Conservation (phyloP, 64 coral and sea anemone species). For the Montipora efflorescens region DNA sequence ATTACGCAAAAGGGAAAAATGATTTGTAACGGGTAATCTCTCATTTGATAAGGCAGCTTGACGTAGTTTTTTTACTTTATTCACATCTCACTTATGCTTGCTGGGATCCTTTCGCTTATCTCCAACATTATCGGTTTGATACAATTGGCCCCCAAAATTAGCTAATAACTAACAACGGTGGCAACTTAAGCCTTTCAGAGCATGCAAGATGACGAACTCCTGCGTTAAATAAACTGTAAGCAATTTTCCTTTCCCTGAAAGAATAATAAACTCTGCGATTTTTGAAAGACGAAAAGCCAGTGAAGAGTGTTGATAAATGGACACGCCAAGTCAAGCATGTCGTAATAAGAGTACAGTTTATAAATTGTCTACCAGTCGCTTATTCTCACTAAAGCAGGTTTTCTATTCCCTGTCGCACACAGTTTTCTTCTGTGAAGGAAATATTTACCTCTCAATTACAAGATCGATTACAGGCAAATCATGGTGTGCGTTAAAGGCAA, state of each 20-base stretch:
- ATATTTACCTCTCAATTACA: slow-evolving; percentile 12
- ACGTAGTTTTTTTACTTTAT: no score
- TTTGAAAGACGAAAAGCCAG: neutral
- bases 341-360: neutral
- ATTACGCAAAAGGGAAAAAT: no score
- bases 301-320: neutral
- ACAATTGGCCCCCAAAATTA: no score
- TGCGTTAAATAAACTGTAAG: no score
- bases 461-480: neutral
- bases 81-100: no score
- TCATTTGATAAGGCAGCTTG: no score
- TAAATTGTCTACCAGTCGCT: slow-evolving; percentile 12
- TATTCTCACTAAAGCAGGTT: slow-evolving; percentile 2
- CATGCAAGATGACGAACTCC: no score
- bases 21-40: no score
- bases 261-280: neutral
- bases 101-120: no score
- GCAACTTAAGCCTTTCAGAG: no score
- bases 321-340: slow-evolving; percentile 12
- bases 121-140: no score
- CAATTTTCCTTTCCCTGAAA: neutral
- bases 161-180: no score
- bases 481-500: neutral
- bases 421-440: neutral
- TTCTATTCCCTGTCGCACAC: neutral